Evolutionary conservation across 2,888 invertebrate species (phyloP), one percentile per base, ranked within the genome.

Genomic region (Ophioninae sp.): DNA sequence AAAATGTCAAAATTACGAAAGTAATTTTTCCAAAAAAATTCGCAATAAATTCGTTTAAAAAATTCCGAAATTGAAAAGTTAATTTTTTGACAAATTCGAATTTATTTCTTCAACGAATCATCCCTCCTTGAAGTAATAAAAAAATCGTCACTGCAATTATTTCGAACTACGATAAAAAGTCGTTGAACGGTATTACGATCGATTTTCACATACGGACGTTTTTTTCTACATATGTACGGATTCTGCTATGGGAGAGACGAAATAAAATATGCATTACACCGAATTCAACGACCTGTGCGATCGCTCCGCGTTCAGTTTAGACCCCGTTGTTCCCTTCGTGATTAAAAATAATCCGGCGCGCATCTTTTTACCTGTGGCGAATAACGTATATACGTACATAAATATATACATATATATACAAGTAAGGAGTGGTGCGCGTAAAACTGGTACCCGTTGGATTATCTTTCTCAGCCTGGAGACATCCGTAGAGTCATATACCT

Each of bases 361-460:
- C 44, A 44, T 68, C 57, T 77, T 30, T 72, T 77, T 77, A 77
- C 76, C 76, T 68, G 68, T 41, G 59, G 56, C 56, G 37, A 65
- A 59, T 59, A 21, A 21, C 20, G 3, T 21, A 7, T 59, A 21
- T 8, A 59, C 17, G 17, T 50, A 17, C 41, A 41, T 41, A 41
- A 8, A 41, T 41, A 41, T 41, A 74, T 59, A 59, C 21, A 59
- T 57, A 57, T 57, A 13, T 6, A 57, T 5, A 20, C 20, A 20
- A 8, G 7, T 17, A 20, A 8, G 10, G 10, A 59, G n/a, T 41
- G n/a, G 73, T 57, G 30, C 76, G 68, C 65, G 39, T 59, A 61
- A 68, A 61, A 77, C 76, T 77, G 61, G 76, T 77, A 68, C 61
- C 44, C 59, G 76, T 67, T 21, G 76, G 67, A 13, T 44, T 23